Evolutionary conservation across 2,113 vertebrate species (phyloP), one percentile per base, ranked within the genome.

Genomic region (Pavo muticus): DNA sequence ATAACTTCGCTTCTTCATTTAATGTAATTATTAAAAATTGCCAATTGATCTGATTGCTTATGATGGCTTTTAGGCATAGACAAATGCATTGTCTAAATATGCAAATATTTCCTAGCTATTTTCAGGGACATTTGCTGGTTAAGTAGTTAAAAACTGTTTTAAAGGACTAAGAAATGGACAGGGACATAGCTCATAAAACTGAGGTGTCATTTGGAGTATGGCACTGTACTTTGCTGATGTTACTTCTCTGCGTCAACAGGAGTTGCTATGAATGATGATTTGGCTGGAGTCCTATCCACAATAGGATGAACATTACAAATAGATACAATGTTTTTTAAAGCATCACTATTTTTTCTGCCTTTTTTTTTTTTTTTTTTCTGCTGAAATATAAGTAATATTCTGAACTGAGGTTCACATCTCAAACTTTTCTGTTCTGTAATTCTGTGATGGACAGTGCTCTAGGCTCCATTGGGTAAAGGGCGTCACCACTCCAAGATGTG

Each of bases 241-340:
- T 61, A 37, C 37, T 73, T 79, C 47, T 84, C 80, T 93, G 68
- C 82, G 78, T 64, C 71, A 89, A 76, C n/a, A 80, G 42, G 59
- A 54, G 54, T 48, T 83, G 77, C 42, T 63, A 10, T 45, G 68
- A 83, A 76, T 92, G 94, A 39, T 32, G n/a, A 19, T 83, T 82
- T 94, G 93, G 77, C 32, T 29, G 37, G 35, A 67, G 44, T 79
- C 60, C 76, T 2, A 0, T n/a, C 69, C 69, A 7, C 54, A 81
- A 14, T 54, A 50, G 63, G 37, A 50, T 63, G 40, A 83, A 40
- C 56, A 25, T 59, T 73, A 76, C 2, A 59, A 88, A 78, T 74
- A 77, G 1, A 17, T 52, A 40, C 29, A 40, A 6, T 5, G 5
- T 44, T 72, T 89, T 63, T 70, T 21, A 89, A 84, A 60, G 14